phyloP scores from a whole-genome alignment of 2,888 invertebrate species.

The Ormyrus nitidulus region DNA sequence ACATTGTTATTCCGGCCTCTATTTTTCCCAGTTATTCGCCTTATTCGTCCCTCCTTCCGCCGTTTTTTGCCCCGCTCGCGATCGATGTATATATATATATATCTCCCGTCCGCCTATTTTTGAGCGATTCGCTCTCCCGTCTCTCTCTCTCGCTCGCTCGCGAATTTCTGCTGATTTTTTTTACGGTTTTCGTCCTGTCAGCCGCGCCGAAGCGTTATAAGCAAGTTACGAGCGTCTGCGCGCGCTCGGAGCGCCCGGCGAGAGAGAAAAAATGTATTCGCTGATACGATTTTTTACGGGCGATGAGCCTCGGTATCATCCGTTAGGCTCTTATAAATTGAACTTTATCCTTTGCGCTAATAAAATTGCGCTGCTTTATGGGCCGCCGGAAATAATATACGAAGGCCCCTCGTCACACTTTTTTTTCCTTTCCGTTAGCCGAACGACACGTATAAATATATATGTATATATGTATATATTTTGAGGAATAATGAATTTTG shows the following conservation, averaged over 20 bases:
- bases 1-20: background rate
- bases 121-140: background rate
- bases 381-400: conserved; percentile 24
- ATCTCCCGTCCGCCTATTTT: background rate
- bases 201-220: conserved; percentile 36
- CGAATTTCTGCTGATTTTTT: conserved; percentile 33
- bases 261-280: conserved; percentile 51
- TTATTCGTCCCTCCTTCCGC: background rate
- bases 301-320: conserved; percentile 24
- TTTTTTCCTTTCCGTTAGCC: background rate
- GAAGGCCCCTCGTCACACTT: background rate
- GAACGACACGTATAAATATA: no score
- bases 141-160: conserved; percentile 14
- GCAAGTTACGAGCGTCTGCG: conserved; percentile 42
- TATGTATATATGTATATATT: no score
- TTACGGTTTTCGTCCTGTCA: conserved; percentile 31
- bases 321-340: conserved; percentile 52
- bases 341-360: conserved; percentile 47
- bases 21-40: background rate
- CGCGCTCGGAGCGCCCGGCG: background rate
- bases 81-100: no score
- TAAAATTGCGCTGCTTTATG: conserved; percentile 47
- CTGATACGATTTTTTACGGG: conserved; percentile 54
- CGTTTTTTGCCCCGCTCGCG: no score
- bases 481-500: background rate